A percentile compares a stretch with the other conserved stretches of the same genome.
These are phyloP conservation scores for Diceros bicornis DNA, from an alignment of 2,797 vertebrate species.

Conservation along the genomic window DNA sequence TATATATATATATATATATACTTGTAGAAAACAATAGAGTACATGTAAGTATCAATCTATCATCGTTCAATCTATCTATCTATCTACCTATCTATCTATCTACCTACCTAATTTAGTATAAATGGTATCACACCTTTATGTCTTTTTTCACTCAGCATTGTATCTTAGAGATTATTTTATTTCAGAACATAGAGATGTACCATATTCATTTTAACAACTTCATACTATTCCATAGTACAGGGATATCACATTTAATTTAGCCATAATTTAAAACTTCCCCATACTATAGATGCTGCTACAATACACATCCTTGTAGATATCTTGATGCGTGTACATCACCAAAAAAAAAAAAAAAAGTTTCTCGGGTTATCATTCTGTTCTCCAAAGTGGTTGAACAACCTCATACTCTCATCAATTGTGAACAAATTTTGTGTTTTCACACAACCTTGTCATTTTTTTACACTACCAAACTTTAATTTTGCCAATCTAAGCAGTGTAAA, in stretches of 20 bases:
- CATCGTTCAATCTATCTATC: not conserved
- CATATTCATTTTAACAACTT: slow-evolving; percentile 33
- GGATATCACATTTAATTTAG: slow-evolving; percentile 5
- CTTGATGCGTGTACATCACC: not conserved
- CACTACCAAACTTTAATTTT: slow-evolving; percentile 30
- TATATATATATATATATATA: not conserved
- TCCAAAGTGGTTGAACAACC: not conserved
- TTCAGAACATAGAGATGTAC: not conserved
- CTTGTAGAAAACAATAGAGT: not conserved
- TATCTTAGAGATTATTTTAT: slow-evolving; percentile 56
- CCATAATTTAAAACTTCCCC: not conserved
- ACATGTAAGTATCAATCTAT: not conserved
- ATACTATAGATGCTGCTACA: not conserved
- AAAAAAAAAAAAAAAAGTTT: not conserved
- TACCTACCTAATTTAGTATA: not conserved
- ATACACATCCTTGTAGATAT: not conserved
- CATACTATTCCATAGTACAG: not conserved
- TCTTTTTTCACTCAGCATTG: slow-evolving; percentile 23
- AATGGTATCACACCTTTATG: not conserved
- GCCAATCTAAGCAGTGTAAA: not conserved
- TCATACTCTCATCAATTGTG: not conserved
- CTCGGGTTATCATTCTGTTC: not conserved
- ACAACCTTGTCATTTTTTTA: not conserved
- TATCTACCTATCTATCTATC: not conserved
- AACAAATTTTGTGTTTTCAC: not conserved